Evolutionary conservation across 2,113 vertebrate genomes (phyloP), one percentile per base, ranked within the genome.

Genomic region (Triplophysa dalaica): DNA sequence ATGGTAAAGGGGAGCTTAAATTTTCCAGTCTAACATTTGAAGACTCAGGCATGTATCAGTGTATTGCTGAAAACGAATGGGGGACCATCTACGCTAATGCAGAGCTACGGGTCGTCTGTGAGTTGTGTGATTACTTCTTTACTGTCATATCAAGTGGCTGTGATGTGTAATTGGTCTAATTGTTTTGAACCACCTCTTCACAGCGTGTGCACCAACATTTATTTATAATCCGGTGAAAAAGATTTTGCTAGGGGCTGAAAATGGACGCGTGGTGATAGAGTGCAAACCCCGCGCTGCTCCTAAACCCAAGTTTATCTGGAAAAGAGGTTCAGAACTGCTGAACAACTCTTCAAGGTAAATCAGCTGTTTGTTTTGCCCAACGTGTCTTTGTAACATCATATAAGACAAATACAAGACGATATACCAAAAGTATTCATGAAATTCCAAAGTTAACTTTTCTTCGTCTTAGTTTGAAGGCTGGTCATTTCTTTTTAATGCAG

Each of bases 41-140:
- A 0, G 94, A 99, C 85, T 95, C 96, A 0, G 97, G 98, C 82
- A 98, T 99, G 97, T 99, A 99, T 87, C 98, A 99, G 74, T 99
- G 98, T 81, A 89, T 99, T 45, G 97, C 97, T n/a, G 96, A 99
- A 87, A 99, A 99, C 73, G 81, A 63, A 0, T 92, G 97, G 50
- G 98, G 98, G 80, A 93, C 91, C 82, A 98, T 98, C 87, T 98
- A 99, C 11, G 95, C 98, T 83, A 99, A 97, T 26, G 98, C 98
- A 0, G 97, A 99, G 85, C 87, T 99, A 81, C 95, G 97, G 83
- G 96, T 99, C 79, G 92, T 98, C 4, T 94, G 97, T 99, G 78
- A 94, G 96, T 92, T 19, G 19, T 38, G n/a, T 19, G 52, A 7
- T 1, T 6, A 1, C 33, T 38, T 38, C 33, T 38, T 38, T 38